These are phyloP conservation scores for Heteronetta atricapilla DNA, from an alignment of 2,113 vertebrate genomes.

Conservation along the genomic window DNA sequence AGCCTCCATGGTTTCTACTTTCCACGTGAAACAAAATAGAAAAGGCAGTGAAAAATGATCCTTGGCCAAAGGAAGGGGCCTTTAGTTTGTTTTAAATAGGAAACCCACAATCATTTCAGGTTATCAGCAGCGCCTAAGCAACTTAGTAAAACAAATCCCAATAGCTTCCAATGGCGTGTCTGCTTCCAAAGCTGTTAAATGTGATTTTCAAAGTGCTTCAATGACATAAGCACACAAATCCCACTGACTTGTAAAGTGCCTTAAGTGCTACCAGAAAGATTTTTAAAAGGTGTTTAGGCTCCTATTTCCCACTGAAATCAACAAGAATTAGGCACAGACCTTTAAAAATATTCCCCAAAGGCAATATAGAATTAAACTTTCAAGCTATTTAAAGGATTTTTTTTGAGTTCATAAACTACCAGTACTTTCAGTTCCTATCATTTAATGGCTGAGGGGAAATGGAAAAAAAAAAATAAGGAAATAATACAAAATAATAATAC, in stretches of 20 bases:
- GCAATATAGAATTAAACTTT: background rate
- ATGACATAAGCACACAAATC: background rate
- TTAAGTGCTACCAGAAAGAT: constrained; percentile 11
- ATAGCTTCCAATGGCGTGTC: background rate
- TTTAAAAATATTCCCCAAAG: constrained; percentile 9
- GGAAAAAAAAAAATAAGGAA: background rate
- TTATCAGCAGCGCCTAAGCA: background rate
- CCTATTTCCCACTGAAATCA: constrained; percentile 37
- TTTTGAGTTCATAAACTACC: background rate
- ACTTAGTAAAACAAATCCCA: background rate
- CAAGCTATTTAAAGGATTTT: background rate
- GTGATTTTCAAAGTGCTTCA: background rate
- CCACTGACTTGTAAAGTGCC: background rate
- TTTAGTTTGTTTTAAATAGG: background rate
- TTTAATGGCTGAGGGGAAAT: background rate
- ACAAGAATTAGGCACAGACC: background rate
- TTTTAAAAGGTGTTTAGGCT: constrained; percentile 28
- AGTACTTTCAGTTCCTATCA: background rate
- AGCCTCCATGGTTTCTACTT: background rate
- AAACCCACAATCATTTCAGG: background rate
- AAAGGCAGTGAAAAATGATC: background rate
- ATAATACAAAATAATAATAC: background rate
- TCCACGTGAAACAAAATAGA: background rate
- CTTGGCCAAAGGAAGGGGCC: background rate
- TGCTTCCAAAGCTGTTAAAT: background rate